A percentile compares a stretch with the other conserved stretches of the same genome.
Evolutionary conservation across 2,113 vertebrate genomes (phyloP).

Genomic region (Deroptyus accipitrinus): DNA sequence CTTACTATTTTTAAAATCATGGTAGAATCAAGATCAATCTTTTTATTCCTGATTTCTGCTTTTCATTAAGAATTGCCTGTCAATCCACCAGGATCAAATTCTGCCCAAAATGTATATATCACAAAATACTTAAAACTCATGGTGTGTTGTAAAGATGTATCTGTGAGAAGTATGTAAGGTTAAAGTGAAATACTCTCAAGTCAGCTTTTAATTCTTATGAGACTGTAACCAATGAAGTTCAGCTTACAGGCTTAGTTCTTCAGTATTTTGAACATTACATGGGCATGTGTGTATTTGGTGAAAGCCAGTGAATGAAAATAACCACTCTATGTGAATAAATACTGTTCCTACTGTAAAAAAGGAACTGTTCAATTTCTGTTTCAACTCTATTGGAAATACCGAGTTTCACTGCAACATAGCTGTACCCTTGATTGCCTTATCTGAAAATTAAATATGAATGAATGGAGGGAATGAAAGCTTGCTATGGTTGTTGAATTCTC

Average conservation of each 20-base stretch:
- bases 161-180: not conserved
- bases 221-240: not conserved
- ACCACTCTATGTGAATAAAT: not conserved
- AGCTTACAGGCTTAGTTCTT: not conserved
- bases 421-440: not conserved
- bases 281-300: not conserved
- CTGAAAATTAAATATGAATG: constrained; percentile 9
- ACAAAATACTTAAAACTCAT: not conserved
- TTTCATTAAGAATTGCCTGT: not conserved
- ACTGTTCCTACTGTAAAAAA: not conserved
- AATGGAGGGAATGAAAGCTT: not conserved
- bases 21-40: not conserved
- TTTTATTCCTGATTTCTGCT: not conserved
- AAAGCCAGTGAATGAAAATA: not conserved
- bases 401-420: not conserved
- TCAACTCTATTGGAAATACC: not conserved
- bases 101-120: not conserved
- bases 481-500: not conserved
- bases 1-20: not conserved
- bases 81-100: not conserved
- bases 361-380: not conserved
- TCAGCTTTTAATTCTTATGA: not conserved
- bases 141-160: not conserved
- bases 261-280: not conserved
- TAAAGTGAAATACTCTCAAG: not conserved